Base-by-base conservation (phyloP, 2,113 vertebrate species). In the Saguinus imperator region DNA sequence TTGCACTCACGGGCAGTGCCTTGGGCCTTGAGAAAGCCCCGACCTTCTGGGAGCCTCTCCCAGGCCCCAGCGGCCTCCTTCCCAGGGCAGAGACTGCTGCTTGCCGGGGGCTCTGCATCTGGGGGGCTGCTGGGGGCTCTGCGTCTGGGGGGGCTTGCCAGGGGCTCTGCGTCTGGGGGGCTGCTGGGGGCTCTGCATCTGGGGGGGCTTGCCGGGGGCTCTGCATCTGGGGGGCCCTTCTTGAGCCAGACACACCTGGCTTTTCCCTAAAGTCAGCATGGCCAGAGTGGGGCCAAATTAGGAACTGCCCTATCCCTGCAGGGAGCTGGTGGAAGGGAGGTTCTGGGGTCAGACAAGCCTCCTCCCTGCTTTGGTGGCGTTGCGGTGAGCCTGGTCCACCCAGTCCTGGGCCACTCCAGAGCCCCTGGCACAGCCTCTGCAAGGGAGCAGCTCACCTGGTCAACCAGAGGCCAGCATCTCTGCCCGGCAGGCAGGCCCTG, bases 251-350 rank as follows among this genome's bases (percentile, higher is more conserved):
- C 75, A 12, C 2, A 12, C 3, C 29, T 2, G 9, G 21, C 32
- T 48, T 16, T 32, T 37, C 35, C 64, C 23, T 25, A 23, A 25
- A 50, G 58, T 32, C 20, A 48, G 4, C 0, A 1, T 10, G 2
- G 0, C 17, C 13, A 43, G 25, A 32, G 25, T 3, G 2, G 0
- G 40, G 5, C 3, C 1, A 21, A 3, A 0, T 25, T 5, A 13
- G 43, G 16, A 27, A 37, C 6, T 0, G 1, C 20, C 21, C 23
- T 3, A 1, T 37, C 37, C 32, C 48, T 12, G 35, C 23, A 1
- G 23, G 75, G 37, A 11, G 12, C 10, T 10, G 18, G 45, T 0
- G 1, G 72, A 32, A 32, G 40, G 83, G 72, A 3, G 48, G 23
- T 13, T 21, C 10, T 1, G 8, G 17, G 50, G 12, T 12, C 14